phyloP scores from a whole-genome alignment of 2,888 invertebrate genomes.

The Hirtodrosophila histrioides region DNA sequence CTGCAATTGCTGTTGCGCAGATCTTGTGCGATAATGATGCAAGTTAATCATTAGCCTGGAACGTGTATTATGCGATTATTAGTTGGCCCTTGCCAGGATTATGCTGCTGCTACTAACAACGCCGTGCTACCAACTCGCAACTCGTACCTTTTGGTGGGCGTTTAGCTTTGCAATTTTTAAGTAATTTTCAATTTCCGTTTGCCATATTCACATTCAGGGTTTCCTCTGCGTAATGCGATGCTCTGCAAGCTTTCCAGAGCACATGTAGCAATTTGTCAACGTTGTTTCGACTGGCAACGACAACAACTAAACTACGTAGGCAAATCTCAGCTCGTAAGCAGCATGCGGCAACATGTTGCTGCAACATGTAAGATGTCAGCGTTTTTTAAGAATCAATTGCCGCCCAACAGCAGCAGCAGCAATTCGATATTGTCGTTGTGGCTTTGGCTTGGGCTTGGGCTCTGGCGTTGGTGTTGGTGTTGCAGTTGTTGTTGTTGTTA shows the following conservation, averaged over 20 bases:
- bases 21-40: slow-evolving; percentile 81
- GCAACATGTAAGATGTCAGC: slow-evolving; percentile 81
- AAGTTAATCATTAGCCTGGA: slow-evolving; percentile 82
- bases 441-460: slow-evolving; percentile 20
- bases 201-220: slow-evolving; percentile 31
- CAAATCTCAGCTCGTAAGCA: slow-evolving; percentile 36
- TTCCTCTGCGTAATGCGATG: slow-evolving; percentile 58
- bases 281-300: slow-evolving; percentile 39
- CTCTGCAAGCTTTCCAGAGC: slow-evolving; percentile 41
- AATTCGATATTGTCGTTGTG: slow-evolving; percentile 71
- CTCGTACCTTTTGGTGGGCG: slow-evolving; percentile 60
- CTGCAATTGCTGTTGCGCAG: slow-evolving; percentile 45
- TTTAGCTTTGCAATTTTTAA: slow-evolving; percentile 52
- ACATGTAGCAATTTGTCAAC: slow-evolving; percentile 78
- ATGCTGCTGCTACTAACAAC: slow-evolving; percentile 32
- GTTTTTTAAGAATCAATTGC: slow-evolving; percentile 80
- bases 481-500: slow-evolving; percentile 21
- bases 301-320: slow-evolving; percentile 37
- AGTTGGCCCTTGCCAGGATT: slow-evolving; percentile 64
- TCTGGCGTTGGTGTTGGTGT: slow-evolving; percentile 44
- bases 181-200: slow-evolving; percentile 79
- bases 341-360: slow-evolving; percentile 68
- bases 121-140: slow-evolving; percentile 21
- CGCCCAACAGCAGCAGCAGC: slow-evolving; percentile 56
- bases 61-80: slow-evolving; percentile 80